Evolutionary conservation across 2,888 invertebrate species (phyloP), one percentile per base, ranked within the genome.

Genomic region (Melinaea menophilus): DNA sequence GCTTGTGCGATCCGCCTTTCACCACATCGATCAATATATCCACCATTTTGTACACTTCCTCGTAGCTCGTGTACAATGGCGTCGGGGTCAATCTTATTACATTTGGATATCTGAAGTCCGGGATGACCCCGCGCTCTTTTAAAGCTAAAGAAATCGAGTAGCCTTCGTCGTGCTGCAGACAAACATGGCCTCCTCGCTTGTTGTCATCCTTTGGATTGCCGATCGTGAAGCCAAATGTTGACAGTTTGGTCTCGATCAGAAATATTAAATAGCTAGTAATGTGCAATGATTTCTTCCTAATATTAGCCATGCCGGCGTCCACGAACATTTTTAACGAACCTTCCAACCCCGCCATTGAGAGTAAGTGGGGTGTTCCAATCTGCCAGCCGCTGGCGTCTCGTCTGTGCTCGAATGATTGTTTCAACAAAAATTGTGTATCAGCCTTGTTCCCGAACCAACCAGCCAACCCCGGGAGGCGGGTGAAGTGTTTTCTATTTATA

Each of bases 221-320:
- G 47, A 89, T 73, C 12, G 69, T 64, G 69, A 88, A 88, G 0
- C 85, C 86, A 47, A 79, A 78, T 3, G 72, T 31, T 0, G 55
- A 12, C 3, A 88, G 71, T 63, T 81, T 84, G 9, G 69, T 76
- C 55, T 88, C 88, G 3, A 86, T 75, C 2, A 89, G 72, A 70
- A 75, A 86, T 79, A 88, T 88, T 33, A 89, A 66, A 67, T 89
- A 88, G 0, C 78, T 79, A 0, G 89, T 88, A n/a, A 89, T 79
- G 7, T 82, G 79, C 34, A 88, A 71, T 1, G 89, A 88, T 71
- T 89, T 89, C 37, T 72, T 76, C n/a, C 89, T 77, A 37, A 89
- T 80, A 13, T 81, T 81, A 0, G 61, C 41, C 63, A 89, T 74
- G 0, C 85, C 85, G 0, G 86, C 87, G 70, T 88, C 85, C 4